phyloP scores from a whole-genome alignment of 1,140 invertebrate species.

The Hydropsyche tenuis region DNA sequence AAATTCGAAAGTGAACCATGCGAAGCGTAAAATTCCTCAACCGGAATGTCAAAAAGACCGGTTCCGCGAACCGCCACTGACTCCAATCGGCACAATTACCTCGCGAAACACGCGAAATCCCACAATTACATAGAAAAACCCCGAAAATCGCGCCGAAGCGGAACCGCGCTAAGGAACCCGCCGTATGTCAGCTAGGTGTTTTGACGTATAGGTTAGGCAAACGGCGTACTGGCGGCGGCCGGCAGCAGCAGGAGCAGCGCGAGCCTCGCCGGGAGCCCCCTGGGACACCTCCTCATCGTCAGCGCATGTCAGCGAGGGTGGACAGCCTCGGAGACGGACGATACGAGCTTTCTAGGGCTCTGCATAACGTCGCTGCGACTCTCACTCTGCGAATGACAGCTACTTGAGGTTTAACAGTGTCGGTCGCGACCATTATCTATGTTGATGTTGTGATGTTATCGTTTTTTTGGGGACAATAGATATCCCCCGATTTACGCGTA shows the following conservation, averaged over 20 bases:
- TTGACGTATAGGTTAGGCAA: neutral
- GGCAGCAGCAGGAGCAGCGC: neutral
- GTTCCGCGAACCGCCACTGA: neutral
- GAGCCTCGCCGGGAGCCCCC: neutral
- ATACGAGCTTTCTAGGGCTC: neutral
- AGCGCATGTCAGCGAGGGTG: neutral
- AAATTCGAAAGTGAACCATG: slow-evolving; percentile 4
- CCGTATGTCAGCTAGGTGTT: neutral
- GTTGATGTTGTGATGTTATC: too few relatives aligned
- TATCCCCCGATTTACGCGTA: too few relatives aligned
- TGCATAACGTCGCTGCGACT: neutral
- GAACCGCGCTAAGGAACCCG: neutral
- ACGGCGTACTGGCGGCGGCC: neutral
- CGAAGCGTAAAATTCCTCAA: neutral
- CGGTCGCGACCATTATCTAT: neutral
- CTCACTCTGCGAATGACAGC: too few relatives aligned
- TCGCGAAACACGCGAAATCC: too few relatives aligned
- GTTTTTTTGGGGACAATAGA: too few relatives aligned
- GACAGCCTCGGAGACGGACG: neutral
- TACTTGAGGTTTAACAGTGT: neutral
- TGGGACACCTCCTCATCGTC: neutral
- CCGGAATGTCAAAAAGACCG: neutral
- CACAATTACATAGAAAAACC: too few relatives aligned
- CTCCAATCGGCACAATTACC: too few relatives aligned
- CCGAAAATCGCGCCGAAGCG: neutral